A percentile compares a stretch with the other conserved stretches of the same genome.
Conservation (phyloP, 2,113 vertebrate species). For the Catharus fuscescens region DNA sequence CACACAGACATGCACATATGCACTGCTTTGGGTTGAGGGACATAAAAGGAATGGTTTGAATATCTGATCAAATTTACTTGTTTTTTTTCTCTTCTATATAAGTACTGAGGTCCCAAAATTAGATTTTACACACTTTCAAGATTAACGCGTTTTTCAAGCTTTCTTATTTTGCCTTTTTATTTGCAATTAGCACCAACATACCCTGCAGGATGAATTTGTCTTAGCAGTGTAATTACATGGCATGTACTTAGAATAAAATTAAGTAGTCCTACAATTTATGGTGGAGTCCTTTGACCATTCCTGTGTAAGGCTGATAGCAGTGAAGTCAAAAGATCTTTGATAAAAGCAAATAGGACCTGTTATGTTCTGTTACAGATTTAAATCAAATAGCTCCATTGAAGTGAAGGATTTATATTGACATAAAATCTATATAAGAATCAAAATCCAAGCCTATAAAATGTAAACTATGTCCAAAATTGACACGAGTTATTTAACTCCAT, state of each 20-base stretch:
- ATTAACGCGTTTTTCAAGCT: not conserved
- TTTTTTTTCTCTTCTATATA: not conserved
- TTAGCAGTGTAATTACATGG: not conserved
- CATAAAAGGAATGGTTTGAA: not conserved
- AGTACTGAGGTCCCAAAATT: not conserved
- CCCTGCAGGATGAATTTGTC: not conserved
- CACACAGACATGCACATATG: not conserved
- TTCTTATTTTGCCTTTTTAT: not conserved
- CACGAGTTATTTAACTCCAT: not conserved
- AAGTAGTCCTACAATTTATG: not conserved
- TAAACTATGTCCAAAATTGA: not conserved
- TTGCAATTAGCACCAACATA: not conserved
- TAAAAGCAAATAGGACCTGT: not conserved
- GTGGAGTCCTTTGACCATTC: not conserved
- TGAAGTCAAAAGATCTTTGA: not conserved
- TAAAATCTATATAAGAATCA: conserved; percentile 31
- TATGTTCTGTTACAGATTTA: not conserved
- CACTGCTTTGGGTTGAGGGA: not conserved
- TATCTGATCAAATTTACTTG: not conserved
- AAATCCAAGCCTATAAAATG: conserved; percentile 23
- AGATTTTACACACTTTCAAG: not conserved
- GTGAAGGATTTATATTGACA: conserved; percentile 39
- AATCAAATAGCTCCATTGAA: conserved; percentile 22
- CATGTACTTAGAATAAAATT: not conserved
- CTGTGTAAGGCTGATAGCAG: not conserved